These are phyloP conservation scores for Avahi laniger DNA, from an alignment of 2,797 vertebrate genomes.

Conservation along the genomic window DNA sequence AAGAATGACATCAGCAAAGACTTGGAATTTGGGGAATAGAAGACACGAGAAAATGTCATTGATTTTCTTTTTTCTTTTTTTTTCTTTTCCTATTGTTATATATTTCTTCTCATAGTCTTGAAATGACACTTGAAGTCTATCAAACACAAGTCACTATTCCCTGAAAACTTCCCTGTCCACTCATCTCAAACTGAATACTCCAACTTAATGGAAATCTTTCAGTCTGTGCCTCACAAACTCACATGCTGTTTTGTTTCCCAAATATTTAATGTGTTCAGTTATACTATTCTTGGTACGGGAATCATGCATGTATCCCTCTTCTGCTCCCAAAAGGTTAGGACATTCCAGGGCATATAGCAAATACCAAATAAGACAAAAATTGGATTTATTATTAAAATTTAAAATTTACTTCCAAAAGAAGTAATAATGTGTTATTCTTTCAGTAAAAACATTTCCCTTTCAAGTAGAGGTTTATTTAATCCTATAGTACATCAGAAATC, in stretches of 20 bases:
- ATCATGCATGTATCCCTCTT: background rate
- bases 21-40: background rate
- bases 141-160: background rate
- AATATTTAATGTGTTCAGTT: background rate
- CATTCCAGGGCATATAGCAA: background rate
- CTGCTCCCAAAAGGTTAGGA: background rate
- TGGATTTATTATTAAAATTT: constrained; percentile 22
- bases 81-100: background rate
- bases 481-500: background rate
- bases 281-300: background rate
- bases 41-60: background rate
- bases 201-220: background rate
- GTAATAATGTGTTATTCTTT: background rate
- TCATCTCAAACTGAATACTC: background rate
- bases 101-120: background rate
- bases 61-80: background rate
- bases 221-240: background rate
- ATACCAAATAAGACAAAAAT: background rate
- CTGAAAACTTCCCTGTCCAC: background rate
- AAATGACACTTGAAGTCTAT: background rate
- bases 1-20: background rate
- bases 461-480: background rate
- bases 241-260: background rate
- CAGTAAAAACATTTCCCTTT: background rate
- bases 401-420: background rate